Conservation (phyloP, 2,113 vertebrate species). For the western clawed frog (Xenopus tropicalis) region DNA sequence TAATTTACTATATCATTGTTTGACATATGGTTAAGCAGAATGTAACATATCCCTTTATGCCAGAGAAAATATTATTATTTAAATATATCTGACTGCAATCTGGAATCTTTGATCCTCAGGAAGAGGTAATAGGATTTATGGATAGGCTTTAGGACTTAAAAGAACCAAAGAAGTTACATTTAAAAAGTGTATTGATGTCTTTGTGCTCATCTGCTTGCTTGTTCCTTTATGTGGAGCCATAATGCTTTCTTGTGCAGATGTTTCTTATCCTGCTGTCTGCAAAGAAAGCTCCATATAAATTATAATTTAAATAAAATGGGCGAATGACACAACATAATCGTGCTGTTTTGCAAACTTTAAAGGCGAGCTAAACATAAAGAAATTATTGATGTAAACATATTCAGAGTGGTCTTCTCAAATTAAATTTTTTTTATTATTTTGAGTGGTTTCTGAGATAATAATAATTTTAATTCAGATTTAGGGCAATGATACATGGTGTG, state of each 20-base stretch:
- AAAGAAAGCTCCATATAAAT: background rate
- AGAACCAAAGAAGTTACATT: conserved; percentile 3
- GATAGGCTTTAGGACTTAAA: background rate
- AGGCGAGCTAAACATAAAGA: too few species aligned
- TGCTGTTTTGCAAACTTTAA: too few species aligned
- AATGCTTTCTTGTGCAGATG: background rate
- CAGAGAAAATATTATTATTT: background rate
- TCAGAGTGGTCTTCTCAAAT: too few species aligned
- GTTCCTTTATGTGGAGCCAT: background rate
- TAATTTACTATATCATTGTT: background rate
- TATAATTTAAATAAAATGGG: background rate
- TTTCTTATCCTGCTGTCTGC: background rate
- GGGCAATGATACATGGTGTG: too few species aligned
- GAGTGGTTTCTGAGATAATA: too few species aligned
- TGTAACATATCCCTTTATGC: background rate
- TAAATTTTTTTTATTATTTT: too few species aligned
- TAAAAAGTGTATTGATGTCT: conserved; percentile 10
- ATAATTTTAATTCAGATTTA: too few species aligned
- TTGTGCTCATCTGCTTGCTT: background rate
- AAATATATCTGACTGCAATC: background rate
- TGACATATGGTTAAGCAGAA: background rate
- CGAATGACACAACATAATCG: too few species aligned
- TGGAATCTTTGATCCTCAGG: conserved; percentile 3
- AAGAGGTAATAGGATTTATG: conserved; percentile 14
- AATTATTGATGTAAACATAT: too few species aligned